Evolutionary conservation across 2,888 invertebrate species (phyloP).

Genomic region (Eucera pruinosa): DNA sequence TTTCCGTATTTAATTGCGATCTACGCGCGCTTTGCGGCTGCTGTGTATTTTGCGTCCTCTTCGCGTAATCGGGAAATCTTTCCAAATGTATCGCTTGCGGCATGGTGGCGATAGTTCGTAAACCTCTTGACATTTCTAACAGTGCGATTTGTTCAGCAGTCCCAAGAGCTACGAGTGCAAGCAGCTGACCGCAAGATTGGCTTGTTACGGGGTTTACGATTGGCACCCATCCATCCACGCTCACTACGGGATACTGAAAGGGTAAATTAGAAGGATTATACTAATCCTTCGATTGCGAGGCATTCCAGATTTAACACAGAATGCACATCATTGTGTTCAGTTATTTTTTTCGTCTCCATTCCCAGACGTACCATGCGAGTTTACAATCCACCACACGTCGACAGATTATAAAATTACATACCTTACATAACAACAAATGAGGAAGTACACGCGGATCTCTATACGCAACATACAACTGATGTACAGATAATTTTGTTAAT

Average conservation of each 20-base stretch:
- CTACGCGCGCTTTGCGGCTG: slow-evolving; percentile 4
- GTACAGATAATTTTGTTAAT: slow-evolving; percentile 86
- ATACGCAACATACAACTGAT: slow-evolving; percentile 87
- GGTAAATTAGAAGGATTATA: slow-evolving; percentile 22
- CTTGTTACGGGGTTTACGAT: slow-evolving; percentile 84
- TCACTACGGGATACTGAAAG: slow-evolving; percentile 86
- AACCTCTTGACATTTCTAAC: slow-evolving; percentile 84
- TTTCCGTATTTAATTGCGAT: slow-evolving; percentile 2
- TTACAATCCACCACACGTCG: too few species aligned
- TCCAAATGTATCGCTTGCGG: slow-evolving; percentile 54
- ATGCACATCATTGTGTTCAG: too few species aligned
- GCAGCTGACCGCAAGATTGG: slow-evolving; percentile 85
- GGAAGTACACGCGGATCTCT: slow-evolving; percentile 86
- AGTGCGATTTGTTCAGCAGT: slow-evolving; percentile 87
- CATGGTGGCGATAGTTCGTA: slow-evolving; percentile 62
- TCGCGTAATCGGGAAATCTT: slow-evolving; percentile 8
- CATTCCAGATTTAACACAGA: too few species aligned
- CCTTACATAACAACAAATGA: slow-evolving; percentile 86
- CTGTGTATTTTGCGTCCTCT: neutral
- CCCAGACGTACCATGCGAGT: too few species aligned
- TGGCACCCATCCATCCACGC: slow-evolving; percentile 87
- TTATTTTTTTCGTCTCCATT: too few species aligned
- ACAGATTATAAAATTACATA: slow-evolving; percentile 77
- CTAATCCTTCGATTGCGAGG: too few species aligned
- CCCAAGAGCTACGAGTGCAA: slow-evolving; percentile 87